These are phyloP conservation scores for Syngnathus rostellatus DNA, from an alignment of 2,797 vertebrate species.

Conservation along the genomic window DNA sequence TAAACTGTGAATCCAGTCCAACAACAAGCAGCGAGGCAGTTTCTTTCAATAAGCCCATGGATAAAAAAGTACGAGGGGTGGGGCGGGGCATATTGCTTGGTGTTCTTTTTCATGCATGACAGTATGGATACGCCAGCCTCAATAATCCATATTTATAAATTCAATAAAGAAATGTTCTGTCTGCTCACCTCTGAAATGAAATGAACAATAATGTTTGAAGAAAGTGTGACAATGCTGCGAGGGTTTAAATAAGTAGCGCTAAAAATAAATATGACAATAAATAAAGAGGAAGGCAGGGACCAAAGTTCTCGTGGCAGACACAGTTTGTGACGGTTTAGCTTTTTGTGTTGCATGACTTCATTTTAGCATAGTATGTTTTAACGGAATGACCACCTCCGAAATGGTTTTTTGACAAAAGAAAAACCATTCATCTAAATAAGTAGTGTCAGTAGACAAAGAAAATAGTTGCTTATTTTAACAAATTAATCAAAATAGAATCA, in stretches of 20 bases:
- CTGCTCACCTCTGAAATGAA: background rate
- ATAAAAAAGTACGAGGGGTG: background rate
- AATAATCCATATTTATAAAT: background rate
- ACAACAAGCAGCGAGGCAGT: background rate
- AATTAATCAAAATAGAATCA: too few species aligned
- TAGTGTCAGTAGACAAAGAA: background rate
- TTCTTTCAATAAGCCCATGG: background rate
- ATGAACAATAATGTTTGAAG: background rate
- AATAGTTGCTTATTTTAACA: too few species aligned
- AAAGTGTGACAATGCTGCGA: background rate
- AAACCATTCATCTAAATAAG: background rate
- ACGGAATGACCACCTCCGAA: background rate
- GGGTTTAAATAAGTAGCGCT: constrained; percentile 1
- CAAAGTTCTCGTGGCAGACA: background rate
- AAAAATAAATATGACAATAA: constrained; percentile 7
- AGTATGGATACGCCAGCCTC: background rate
- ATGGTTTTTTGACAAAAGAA: background rate
- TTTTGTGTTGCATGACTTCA: background rate
- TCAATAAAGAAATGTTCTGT: background rate
- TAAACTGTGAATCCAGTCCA: background rate
- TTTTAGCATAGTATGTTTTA: background rate
- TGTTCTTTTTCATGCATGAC: background rate
- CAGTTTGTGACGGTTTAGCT: background rate
- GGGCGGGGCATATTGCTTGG: too few species aligned
- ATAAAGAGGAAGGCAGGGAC: background rate